Conservation (phyloP, 1,140 invertebrate species). For the Brachionus paranguensis region DNA sequence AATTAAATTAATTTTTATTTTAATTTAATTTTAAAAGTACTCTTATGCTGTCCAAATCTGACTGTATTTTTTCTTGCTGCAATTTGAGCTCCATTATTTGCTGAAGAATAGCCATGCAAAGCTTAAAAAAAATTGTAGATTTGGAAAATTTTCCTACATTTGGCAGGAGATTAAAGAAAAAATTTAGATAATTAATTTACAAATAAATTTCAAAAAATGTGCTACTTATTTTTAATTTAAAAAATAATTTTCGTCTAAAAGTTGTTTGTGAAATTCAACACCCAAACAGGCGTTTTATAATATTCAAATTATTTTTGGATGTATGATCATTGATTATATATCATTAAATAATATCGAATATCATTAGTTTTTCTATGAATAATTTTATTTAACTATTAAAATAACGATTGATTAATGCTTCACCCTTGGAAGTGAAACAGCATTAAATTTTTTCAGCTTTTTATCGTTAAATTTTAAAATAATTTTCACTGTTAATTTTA, state of each 20-base stretch:
- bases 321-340: neutral
- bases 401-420: too few relatives aligned
- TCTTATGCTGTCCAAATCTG: neutral
- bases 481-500: too few relatives aligned
- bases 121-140: neutral
- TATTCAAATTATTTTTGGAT: neutral
- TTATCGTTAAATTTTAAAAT: too few relatives aligned
- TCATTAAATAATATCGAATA: neutral
- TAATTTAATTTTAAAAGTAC: neutral
- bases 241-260: neutral
- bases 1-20: neutral
- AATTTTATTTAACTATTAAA: too few relatives aligned
- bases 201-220: too few relatives aligned
- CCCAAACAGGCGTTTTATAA: neutral
- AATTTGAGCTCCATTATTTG: neutral
- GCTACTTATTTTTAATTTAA: neutral
- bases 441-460: too few relatives aligned
- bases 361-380: neutral
- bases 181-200: too few relatives aligned
- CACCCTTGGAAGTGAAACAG: too few relatives aligned
- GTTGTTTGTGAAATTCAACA: neutral
- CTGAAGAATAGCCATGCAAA: neutral
- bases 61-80: slow-evolving; percentile 19
- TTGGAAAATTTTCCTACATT: neutral
- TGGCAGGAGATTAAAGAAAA: too few relatives aligned